Conservation (phyloP, 2,113 vertebrate species). For the Spilogale gracilis region DNA sequence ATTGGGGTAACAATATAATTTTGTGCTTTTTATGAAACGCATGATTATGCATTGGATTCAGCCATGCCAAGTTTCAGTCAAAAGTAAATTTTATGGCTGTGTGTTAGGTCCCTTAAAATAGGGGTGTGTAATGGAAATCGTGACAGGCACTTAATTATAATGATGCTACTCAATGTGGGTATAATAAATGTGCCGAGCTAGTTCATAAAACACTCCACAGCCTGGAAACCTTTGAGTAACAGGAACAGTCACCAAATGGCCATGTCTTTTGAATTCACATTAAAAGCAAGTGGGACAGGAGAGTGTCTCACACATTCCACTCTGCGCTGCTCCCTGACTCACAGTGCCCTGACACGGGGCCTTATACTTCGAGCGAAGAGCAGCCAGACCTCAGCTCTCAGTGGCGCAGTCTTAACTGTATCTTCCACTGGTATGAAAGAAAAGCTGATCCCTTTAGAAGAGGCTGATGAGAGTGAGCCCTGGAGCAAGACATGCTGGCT, state of each 20-base stretch:
- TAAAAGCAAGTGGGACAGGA: slow-evolving; percentile 40
- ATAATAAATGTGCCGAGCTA: slow-evolving; percentile 53
- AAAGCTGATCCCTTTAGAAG: slow-evolving; percentile 15
- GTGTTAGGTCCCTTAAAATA: slow-evolving; percentile 63
- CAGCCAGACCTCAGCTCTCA: not conserved
- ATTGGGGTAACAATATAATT: slow-evolving; percentile 46
- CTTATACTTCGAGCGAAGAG: not conserved
- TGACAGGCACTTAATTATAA: slow-evolving; percentile 70
- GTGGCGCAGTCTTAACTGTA: not conserved
- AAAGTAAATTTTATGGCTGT: slow-evolving; percentile 66
- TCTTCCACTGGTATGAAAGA: not conserved
- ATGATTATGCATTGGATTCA: not conserved
- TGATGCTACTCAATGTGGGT: not conserved
- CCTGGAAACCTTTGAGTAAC: not conserved
- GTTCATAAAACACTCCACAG: slow-evolving; percentile 48
- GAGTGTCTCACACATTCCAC: not conserved
- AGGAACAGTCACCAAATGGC: slow-evolving; percentile 35
- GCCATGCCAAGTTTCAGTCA: slow-evolving; percentile 60
- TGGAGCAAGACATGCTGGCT: not conserved
- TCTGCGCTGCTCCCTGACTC: not conserved
- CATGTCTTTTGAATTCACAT: slow-evolving; percentile 32
- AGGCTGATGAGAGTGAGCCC: slow-evolving; percentile 16
- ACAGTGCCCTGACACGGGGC: not conserved
- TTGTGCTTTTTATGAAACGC: slow-evolving; percentile 46
- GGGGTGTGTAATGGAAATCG: slow-evolving; percentile 62